phyloP scores from a whole-genome alignment of 1,140 invertebrate genomes.

The Aphidius gifuensis region DNA sequence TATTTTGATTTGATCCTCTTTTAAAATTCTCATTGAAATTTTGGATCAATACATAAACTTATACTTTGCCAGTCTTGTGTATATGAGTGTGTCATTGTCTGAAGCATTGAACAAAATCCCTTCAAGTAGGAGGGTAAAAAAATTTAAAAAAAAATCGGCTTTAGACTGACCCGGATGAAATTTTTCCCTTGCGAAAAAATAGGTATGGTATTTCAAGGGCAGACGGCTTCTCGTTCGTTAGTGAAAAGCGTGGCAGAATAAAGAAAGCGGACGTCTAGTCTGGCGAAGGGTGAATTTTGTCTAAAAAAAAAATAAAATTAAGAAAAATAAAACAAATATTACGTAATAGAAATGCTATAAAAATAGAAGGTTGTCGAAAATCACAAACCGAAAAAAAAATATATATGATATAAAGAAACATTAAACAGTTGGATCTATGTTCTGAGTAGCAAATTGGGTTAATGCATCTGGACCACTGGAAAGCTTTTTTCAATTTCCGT shows the following conservation, averaged over 20 bases:
- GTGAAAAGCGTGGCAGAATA: background rate
- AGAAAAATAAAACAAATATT: background rate
- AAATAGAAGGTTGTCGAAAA: conserved; percentile 8
- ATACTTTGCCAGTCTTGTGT: too few species aligned
- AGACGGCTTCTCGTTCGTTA: background rate
- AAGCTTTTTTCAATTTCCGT: background rate
- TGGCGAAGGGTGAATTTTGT: background rate
- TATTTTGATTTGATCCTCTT: too few species aligned
- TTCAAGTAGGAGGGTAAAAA: conserved; percentile 1
- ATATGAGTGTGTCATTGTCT: background rate
- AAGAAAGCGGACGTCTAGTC: background rate
- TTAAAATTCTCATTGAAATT: too few species aligned
- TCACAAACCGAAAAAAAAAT: conserved; percentile 3
- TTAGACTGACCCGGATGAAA: background rate
- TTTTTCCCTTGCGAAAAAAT: background rate
- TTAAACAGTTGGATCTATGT: conserved; percentile 24
- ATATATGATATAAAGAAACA: conserved; percentile 14
- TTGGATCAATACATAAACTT: too few species aligned
- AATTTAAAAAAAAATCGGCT: background rate
- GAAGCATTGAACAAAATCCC: background rate
- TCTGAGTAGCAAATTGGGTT: conserved; percentile 29
- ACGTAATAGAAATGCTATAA: conserved; percentile 2
- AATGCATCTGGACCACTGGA: conserved; percentile 21
- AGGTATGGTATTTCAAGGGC: background rate
- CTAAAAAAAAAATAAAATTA: background rate